Evolutionary conservation across 2,888 invertebrate species (phyloP).

Genomic region (Xanthorhoe designata): DNA sequence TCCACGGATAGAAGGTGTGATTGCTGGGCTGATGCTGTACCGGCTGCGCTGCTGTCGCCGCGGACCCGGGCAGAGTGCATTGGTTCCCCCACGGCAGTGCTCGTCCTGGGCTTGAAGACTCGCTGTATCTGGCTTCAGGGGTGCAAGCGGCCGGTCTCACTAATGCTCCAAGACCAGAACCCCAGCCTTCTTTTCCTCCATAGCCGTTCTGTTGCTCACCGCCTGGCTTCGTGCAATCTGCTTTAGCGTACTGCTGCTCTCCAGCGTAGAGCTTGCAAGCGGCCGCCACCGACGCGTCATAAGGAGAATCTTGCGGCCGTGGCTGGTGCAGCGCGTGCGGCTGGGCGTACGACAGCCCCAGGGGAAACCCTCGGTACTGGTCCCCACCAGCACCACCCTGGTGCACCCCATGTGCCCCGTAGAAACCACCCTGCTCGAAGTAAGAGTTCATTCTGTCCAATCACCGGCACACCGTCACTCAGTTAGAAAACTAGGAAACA

Average conservation of each 20-base stretch:
- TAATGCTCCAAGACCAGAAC: constrained; percentile 87
- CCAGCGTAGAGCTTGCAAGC: constrained; percentile 93
- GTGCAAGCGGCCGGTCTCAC: constrained; percentile 96
- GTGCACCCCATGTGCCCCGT: constrained; percentile 94
- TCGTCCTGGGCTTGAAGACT: constrained; percentile 92
- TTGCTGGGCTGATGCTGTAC: constrained; percentile 95
- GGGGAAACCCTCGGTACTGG: constrained; percentile 94
- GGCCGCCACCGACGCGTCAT: constrained; percentile 95
- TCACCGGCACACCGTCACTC: constrained; percentile 80
- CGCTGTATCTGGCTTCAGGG: constrained; percentile 94
- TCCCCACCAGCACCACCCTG: constrained; percentile 91
- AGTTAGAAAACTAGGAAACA: constrained; percentile 63
- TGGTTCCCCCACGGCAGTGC: constrained; percentile 95
- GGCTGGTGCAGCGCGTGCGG: constrained; percentile 92
- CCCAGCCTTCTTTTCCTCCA: constrained; percentile 90
- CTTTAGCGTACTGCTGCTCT: constrained; percentile 88
- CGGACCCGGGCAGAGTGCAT: constrained; percentile 93
- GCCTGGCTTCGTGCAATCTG: constrained; percentile 91
- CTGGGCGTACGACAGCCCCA: constrained; percentile 94
- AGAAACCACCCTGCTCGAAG: constrained; percentile 98
- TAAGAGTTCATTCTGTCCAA: constrained; percentile 95
- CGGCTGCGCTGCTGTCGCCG: constrained; percentile 92
- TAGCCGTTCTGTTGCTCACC: constrained; percentile 88
- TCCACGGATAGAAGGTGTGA: constrained; percentile 99
- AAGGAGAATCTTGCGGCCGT: constrained; percentile 95